Evolutionary conservation across 1,140 invertebrate genomes (phyloP).

Genomic region (Bombus waltoni): DNA sequence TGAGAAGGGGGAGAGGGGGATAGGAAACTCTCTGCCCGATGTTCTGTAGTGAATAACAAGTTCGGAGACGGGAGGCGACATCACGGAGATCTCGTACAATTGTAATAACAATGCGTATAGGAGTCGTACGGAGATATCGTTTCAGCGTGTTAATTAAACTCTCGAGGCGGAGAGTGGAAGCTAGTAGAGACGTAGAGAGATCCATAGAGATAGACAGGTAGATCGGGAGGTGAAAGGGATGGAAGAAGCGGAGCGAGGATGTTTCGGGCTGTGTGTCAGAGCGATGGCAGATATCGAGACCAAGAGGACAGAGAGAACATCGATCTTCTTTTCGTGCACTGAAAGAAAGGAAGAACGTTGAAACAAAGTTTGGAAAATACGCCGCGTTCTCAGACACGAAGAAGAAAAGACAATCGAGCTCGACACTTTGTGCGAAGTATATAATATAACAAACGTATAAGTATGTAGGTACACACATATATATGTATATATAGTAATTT

Average conservation of each 20-base stretch:
- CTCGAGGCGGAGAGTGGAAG: neutral
- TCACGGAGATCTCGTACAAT: neutral
- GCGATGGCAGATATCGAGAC: conserved; percentile 39
- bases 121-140: conserved; percentile 33
- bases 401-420: conserved; percentile 23
- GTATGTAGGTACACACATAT: neutral
- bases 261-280: neutral
- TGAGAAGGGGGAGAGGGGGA: no score
- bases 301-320: conserved; percentile 57
- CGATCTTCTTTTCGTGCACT: conserved; percentile 73
- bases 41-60: conserved; percentile 11
- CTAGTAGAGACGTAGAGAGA: neutral
- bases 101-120: neutral
- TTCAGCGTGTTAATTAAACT: conserved; percentile 3
- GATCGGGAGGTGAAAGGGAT: neutral
- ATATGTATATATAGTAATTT: conserved; percentile 1
- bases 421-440: conserved; percentile 23
- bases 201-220: neutral
- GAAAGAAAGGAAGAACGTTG: conserved; percentile 33
- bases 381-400: neutral
- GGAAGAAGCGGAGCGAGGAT: neutral
- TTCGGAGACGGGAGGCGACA: neutral
- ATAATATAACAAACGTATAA: neutral
- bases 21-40: no score
- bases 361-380: conserved; percentile 42